Conservation (phyloP, 2,888 invertebrate species). For the Aporophyla nigra region DNA sequence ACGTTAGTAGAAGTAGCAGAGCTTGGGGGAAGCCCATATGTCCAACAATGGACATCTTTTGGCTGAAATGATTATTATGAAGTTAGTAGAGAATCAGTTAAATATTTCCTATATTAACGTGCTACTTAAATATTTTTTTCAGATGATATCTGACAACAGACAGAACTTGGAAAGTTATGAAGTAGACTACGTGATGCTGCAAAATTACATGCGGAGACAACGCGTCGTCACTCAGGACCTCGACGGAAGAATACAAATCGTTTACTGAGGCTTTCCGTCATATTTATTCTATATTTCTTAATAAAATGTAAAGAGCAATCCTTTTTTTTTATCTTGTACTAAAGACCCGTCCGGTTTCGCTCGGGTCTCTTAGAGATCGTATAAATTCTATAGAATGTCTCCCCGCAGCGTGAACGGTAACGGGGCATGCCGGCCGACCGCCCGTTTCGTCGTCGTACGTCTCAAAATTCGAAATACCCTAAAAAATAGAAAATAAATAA, state of each 20-base stretch:
- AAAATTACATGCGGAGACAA: conserved; percentile 87
- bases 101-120: background rate
- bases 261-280: conserved; percentile 72
- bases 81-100: background rate
- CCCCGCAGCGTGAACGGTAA: too few relatives aligned
- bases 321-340: background rate
- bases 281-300: background rate
- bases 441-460: too few relatives aligned
- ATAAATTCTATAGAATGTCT: too few relatives aligned
- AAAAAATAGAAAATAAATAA: too few relatives aligned
- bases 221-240: conserved; percentile 87
- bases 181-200: conserved; percentile 90
- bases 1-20: too few relatives aligned
- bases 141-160: conserved; percentile 88
- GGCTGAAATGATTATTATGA: background rate
- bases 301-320: conserved; percentile 6
- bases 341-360: background rate
- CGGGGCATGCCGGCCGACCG: too few relatives aligned
- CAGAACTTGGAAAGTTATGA: conserved; percentile 86
- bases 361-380: too few relatives aligned
- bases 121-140: conserved; percentile 44
- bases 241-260: conserved; percentile 90
- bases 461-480: too few relatives aligned
- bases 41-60: background rate
- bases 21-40: too few relatives aligned